Conservation (phyloP, 2,888 invertebrate species). For the Autographa pulchrina region DNA sequence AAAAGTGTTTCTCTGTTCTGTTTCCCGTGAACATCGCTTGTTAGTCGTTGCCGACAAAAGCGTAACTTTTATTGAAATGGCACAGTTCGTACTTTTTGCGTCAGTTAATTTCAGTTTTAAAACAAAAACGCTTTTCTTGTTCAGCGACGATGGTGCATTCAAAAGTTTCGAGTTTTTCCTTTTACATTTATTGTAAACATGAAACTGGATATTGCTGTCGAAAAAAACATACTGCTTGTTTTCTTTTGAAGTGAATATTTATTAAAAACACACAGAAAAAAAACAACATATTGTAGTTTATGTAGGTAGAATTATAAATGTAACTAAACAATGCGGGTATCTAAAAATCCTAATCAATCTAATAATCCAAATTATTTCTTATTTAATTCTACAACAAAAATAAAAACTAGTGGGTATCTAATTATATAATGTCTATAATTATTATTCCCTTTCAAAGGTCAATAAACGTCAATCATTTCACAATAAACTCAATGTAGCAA, state of each 20-base stretch:
- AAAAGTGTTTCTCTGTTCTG: constrained; percentile 54
- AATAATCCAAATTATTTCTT: no score
- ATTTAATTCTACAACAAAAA: no score
- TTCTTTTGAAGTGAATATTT: neutral
- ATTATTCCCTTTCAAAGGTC: neutral
- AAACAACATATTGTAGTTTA: no score
- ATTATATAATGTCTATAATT: no score
- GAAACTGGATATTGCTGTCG: neutral
- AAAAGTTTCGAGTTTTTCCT: constrained; percentile 13
- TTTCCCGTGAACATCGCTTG: constrained; percentile 54
- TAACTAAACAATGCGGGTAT: no score
- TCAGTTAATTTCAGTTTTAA: constrained; percentile 17
- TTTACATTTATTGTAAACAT: constrained; percentile 13
- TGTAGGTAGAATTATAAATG: no score
- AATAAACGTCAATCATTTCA: constrained; percentile 7
- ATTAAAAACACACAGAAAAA: neutral
- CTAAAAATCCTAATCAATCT: no score
- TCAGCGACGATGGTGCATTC: constrained; percentile 13
- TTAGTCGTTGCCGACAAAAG: constrained; percentile 38
- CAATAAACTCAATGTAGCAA: neutral
- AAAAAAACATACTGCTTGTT: neutral
- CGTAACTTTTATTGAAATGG: constrained; percentile 53
- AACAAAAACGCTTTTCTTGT: constrained; percentile 15
- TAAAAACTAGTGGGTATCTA: no score
- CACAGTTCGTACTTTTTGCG: constrained; percentile 16